Conservation (phyloP, 2,113 vertebrate genomes). For the Cephalopholis sonnerati region DNA sequence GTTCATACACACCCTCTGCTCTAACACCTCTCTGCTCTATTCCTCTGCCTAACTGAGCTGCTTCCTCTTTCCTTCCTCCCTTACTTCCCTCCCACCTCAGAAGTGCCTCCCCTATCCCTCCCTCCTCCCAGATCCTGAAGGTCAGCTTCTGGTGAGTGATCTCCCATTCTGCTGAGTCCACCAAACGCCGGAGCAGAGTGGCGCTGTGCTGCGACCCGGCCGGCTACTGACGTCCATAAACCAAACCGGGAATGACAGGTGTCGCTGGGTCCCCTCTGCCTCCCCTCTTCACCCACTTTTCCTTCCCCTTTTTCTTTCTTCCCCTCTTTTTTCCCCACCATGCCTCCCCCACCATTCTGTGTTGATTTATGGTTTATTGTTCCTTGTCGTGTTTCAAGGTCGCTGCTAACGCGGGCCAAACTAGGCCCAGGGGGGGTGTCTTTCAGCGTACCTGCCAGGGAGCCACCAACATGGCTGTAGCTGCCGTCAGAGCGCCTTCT, state of each 20-base stretch:
- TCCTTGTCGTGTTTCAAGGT: constrained; percentile 84
- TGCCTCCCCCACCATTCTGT: constrained; percentile 65
- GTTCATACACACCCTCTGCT: background rate
- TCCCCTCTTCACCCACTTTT: constrained; percentile 47
- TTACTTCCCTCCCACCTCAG: constrained; percentile 14
- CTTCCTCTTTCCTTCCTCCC: background rate
- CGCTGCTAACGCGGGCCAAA: constrained; percentile 72
- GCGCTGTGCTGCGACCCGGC: constrained; percentile 65
- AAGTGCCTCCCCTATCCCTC: constrained; percentile 8
- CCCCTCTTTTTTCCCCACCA: constrained; percentile 3
- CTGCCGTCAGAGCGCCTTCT: constrained; percentile 59
- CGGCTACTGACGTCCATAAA: constrained; percentile 83
- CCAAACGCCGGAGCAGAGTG: constrained; percentile 57
- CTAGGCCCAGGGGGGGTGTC: constrained; percentile 68
- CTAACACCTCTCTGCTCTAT: background rate
- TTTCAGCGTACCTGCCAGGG: constrained; percentile 69
- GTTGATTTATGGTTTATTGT: constrained; percentile 84
- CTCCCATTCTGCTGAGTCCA: constrained; percentile 79
- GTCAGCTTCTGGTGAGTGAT: constrained; percentile 77
- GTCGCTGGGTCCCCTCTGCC: constrained; percentile 67
- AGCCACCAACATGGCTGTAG: constrained; percentile 48
- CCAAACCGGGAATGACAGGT: constrained; percentile 88
- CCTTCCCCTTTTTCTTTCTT: background rate
- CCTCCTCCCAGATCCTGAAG: constrained; percentile 68
- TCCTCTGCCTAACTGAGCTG: background rate